These are phyloP conservation scores for Schizotus pectinicornis DNA, from an alignment of 2,888 invertebrate genomes.

Conservation along the genomic window DNA sequence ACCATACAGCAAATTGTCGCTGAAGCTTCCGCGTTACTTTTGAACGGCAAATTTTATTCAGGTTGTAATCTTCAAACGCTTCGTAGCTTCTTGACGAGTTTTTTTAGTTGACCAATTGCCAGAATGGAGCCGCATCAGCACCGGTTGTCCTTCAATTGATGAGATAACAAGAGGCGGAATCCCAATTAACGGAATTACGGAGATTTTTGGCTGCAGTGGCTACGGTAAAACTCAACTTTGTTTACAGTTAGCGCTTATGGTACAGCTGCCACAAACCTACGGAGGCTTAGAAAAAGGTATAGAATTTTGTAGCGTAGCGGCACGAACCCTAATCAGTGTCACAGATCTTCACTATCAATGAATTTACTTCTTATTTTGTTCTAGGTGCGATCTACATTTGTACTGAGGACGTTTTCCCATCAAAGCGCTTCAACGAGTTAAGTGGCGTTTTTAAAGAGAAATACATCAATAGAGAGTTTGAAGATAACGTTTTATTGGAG, in stretches of 20 bases:
- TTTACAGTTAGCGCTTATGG: constrained; percentile 71
- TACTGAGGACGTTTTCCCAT: constrained; percentile 81
- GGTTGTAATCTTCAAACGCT: background rate
- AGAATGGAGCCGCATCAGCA: constrained; percentile 51
- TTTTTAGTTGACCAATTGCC: constrained; percentile 38
- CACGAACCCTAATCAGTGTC: too few relatives aligned
- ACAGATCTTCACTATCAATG: too few relatives aligned
- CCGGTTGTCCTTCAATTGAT: constrained; percentile 69
- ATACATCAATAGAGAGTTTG: constrained; percentile 50
- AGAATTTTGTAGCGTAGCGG: too few relatives aligned
- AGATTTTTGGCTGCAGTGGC: constrained; percentile 82
- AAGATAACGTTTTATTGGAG: constrained; percentile 70
- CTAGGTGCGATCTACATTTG: constrained; percentile 72
- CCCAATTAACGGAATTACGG: constrained; percentile 71
- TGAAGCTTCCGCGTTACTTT: constrained; percentile 47
- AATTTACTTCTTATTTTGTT: too few relatives aligned
- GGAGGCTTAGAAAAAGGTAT: constrained; percentile 62
- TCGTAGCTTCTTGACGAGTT: too few relatives aligned
- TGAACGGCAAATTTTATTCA: constrained; percentile 26
- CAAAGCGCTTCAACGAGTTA: constrained; percentile 68
- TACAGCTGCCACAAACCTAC: constrained; percentile 62
- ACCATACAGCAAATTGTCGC: constrained; percentile 56
- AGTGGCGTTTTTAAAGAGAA: constrained; percentile 37
- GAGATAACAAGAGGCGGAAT: constrained; percentile 71
- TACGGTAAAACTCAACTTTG: constrained; percentile 83